phyloP scores from a whole-genome alignment of 2,888 invertebrate genomes.

The Ctenicera cuprea region DNA sequence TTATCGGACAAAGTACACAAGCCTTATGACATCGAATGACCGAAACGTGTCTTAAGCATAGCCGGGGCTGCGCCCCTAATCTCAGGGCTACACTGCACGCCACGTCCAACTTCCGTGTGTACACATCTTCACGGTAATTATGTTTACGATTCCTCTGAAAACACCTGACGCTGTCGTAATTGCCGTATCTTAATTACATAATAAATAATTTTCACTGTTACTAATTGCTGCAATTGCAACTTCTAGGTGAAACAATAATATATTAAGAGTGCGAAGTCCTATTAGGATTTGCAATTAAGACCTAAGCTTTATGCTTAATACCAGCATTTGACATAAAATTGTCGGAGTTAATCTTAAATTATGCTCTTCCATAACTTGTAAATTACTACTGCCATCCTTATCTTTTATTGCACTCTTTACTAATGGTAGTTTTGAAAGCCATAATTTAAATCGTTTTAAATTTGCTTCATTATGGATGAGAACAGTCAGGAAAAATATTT shows the following conservation, averaged over 20 bases:
- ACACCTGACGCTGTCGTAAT: slow-evolving; percentile 50
- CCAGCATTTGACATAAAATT: slow-evolving; percentile 12
- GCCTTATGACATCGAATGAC: slow-evolving; percentile 61
- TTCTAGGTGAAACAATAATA: slow-evolving; percentile 30
- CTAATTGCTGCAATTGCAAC: slow-evolving; percentile 45
- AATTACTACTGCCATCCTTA: neutral
- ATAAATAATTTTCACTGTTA: slow-evolving; percentile 45
- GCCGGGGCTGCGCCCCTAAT: slow-evolving; percentile 48
- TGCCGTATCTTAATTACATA: slow-evolving; percentile 49
- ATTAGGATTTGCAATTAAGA: slow-evolving; percentile 27
- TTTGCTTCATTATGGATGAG: no score
- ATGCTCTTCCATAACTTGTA: neutral
- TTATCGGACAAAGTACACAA: slow-evolving; percentile 60
- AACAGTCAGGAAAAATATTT: no score
- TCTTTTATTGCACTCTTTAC: neutral
- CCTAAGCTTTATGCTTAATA: neutral
- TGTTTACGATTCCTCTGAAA: slow-evolving; percentile 54
- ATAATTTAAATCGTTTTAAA: no score
- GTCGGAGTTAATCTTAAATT: slow-evolving; percentile 1
- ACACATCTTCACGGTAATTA: slow-evolving; percentile 55
- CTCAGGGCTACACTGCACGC: slow-evolving; percentile 39
- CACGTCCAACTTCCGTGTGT: slow-evolving; percentile 52
- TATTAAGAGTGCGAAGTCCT: slow-evolving; percentile 11
- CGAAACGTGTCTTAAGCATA: slow-evolving; percentile 61
- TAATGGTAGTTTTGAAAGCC: no score